Evolutionary conservation across 2,797 vertebrate species (phyloP).

Genomic region (Poeciliopsis presidionis): DNA sequence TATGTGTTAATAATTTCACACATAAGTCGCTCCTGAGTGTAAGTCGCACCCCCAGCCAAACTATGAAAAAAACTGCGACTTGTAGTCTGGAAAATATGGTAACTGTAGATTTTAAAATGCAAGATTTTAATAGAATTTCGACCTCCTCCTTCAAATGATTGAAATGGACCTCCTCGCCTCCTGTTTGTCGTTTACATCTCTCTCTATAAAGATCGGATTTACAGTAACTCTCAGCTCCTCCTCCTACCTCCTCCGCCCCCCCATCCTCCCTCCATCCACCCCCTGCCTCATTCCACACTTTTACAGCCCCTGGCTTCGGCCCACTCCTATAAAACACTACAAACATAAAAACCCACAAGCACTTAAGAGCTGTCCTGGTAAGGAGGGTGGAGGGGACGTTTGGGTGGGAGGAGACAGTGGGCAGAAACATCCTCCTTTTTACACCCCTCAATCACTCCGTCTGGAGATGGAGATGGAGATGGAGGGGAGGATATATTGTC

Average conservation of each 20-base stretch:
- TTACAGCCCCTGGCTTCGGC: slow-evolving; percentile 84
- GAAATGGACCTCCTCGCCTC: neutral
- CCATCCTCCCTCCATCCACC: neutral
- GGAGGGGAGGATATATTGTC: slow-evolving; percentile 82
- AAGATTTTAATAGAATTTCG: neutral
- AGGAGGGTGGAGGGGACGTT: slow-evolving; percentile 37
- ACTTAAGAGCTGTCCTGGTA: slow-evolving; percentile 84
- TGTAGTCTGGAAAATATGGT: too few relatives aligned
- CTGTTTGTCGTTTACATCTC: slow-evolving; percentile 71
- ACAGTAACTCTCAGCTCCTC: slow-evolving; percentile 80
- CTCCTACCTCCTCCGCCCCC: slow-evolving; percentile 44
- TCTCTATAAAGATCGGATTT: slow-evolving; percentile 86
- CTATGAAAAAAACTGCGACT: too few relatives aligned
- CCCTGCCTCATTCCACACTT: slow-evolving; percentile 69
- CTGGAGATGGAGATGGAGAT: slow-evolving; percentile 72
- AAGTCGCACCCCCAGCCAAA: too few relatives aligned
- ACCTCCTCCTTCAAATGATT: neutral
- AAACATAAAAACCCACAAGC: slow-evolving; percentile 89
- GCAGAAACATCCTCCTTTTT: slow-evolving; percentile 83
- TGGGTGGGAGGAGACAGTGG: slow-evolving; percentile 57
- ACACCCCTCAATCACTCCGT: slow-evolving; percentile 83
- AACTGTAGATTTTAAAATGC: neutral
- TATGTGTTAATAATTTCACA: too few relatives aligned
- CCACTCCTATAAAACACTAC: slow-evolving; percentile 85
- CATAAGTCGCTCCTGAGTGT: too few relatives aligned